Evolutionary conservation across 2,113 vertebrate species (phyloP).

Genomic region (Bujurquina vittata): DNA sequence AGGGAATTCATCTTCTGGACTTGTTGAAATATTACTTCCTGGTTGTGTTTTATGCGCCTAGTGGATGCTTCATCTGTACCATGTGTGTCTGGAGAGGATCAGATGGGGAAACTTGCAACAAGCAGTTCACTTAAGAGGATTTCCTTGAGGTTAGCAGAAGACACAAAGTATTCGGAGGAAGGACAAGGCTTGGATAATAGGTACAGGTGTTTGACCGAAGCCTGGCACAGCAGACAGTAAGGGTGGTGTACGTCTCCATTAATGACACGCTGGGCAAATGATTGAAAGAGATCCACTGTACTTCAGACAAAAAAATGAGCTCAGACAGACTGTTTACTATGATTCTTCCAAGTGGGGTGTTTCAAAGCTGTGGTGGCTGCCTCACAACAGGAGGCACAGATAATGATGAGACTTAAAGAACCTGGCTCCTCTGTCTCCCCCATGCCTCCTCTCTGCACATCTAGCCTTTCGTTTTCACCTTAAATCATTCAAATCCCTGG

Average conservation of each 20-base stretch:
- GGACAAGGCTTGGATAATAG: conserved; percentile 1
- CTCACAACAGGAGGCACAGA: conserved; percentile 46
- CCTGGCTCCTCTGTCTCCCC: conserved; percentile 21
- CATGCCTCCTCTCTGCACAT: conserved; percentile 35
- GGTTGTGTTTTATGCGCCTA: conserved; percentile 44
- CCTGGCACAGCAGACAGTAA: conserved; percentile 16
- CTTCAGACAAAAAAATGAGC: conserved; percentile 29
- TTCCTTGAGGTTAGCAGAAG: conserved; percentile 4
- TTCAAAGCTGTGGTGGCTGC: conserved; percentile 26
- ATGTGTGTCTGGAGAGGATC: conserved; percentile 57
- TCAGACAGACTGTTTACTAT: conserved; percentile 32
- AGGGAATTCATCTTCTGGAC: conserved; percentile 11
- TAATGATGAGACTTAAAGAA: conserved; percentile 66
- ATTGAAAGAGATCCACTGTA: conserved; percentile 6
- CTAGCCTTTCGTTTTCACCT: conserved; percentile 63
- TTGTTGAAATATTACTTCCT: conserved; percentile 53
- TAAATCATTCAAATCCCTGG: conserved; percentile 65
- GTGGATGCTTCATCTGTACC: conserved; percentile 32
- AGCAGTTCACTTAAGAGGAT: conserved; percentile 24
- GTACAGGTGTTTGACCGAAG: conserved; percentile 9
- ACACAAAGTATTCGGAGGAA: background rate
- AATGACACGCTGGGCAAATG: conserved; percentile 10
- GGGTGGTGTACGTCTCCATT: conserved; percentile 22
- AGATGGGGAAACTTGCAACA: conserved; percentile 12
- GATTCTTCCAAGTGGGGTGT: conserved; percentile 28